Evolutionary conservation across 2,888 invertebrate genomes (phyloP).

Genomic region (Drosophila cracens): DNA sequence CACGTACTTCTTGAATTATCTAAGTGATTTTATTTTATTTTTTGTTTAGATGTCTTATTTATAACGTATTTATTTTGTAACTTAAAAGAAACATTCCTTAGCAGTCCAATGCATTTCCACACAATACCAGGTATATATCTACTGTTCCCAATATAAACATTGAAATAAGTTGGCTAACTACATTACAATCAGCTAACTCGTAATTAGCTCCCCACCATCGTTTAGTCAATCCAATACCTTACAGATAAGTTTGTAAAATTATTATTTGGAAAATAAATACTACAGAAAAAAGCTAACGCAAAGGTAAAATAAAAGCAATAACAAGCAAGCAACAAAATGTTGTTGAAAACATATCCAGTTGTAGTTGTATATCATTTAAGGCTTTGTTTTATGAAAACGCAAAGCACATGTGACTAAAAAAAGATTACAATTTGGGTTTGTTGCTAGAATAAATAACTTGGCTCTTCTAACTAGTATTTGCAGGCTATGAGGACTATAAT

Average conservation of each 20-base stretch:
- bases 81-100: constrained; percentile 54
- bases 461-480: constrained; percentile 51
- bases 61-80: constrained; percentile 44
- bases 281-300: constrained; percentile 57
- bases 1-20: constrained; percentile 25
- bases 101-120: constrained; percentile 47
- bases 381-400: constrained; percentile 41
- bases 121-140: constrained; percentile 54
- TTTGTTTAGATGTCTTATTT: constrained; percentile 23
- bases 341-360: constrained; percentile 14
- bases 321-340: constrained; percentile 41
- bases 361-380: constrained; percentile 24
- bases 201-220: constrained; percentile 19
- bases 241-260: constrained; percentile 47
- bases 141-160: constrained; percentile 56
- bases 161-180: constrained; percentile 72
- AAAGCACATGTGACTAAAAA: constrained; percentile 49
- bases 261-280: constrained; percentile 66
- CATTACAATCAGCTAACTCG: constrained; percentile 34
- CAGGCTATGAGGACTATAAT: constrained; percentile 45
- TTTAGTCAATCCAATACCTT: constrained; percentile 43
- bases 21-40: constrained; percentile 12
- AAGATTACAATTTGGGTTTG: constrained; percentile 42
- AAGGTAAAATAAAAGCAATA: constrained; percentile 49
- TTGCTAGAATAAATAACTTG: constrained; percentile 65